Conservation (phyloP, 2,113 vertebrate genomes). For the Notiomystis cincta region DNA sequence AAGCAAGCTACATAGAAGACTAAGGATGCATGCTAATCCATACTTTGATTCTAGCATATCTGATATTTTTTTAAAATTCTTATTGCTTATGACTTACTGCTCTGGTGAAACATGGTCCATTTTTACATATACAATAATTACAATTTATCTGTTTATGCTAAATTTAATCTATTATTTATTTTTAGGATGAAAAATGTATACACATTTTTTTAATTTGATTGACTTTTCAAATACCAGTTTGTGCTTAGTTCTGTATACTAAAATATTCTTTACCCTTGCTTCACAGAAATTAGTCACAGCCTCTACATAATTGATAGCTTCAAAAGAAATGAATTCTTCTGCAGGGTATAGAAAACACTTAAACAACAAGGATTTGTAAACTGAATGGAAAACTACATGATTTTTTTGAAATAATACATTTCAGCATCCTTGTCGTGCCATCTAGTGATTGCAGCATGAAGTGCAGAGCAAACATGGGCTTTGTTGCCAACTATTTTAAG, state of each 20-base stretch:
- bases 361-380: not conserved
- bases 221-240: not conserved
- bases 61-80: not conserved
- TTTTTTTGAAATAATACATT: not conserved
- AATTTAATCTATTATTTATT: not conserved
- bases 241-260: not conserved
- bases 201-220: not conserved
- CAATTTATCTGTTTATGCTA: not conserved
- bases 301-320: not conserved
- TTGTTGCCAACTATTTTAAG: not conserved
- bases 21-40: not conserved
- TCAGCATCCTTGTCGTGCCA: slow-evolving; percentile 47
- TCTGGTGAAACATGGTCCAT: not conserved
- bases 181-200: not conserved
- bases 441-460: slow-evolving; percentile 58
- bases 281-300: not conserved
- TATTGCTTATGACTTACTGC: not conserved
- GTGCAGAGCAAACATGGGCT: not conserved
- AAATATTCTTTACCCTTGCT: not conserved
- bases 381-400: not conserved
- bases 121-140: not conserved
- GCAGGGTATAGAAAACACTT: not conserved
- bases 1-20: not conserved
- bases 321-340: not conserved
- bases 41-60: not conserved